Evolutionary conservation across 2,888 invertebrate species (phyloP).

Genomic region (Odontocolon sp.): DNA sequence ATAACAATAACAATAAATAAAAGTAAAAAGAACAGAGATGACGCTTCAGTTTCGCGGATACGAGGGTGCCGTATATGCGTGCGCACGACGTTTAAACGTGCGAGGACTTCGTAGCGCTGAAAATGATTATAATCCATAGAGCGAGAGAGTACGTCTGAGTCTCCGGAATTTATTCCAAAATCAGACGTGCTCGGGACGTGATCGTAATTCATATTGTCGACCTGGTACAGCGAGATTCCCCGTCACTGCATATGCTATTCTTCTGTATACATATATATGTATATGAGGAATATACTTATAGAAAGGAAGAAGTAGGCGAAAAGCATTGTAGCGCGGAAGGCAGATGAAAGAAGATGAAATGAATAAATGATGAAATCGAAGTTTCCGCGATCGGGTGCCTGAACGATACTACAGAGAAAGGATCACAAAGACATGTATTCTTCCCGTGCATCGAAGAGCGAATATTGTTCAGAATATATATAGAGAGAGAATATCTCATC

Average conservation of each 20-base stretch:
- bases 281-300: background rate
- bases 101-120: slow-evolving; percentile 50
- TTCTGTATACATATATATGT: background rate
- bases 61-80: background rate
- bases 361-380: slow-evolving; percentile 53
- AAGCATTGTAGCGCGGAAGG: slow-evolving; percentile 25
- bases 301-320: background rate
- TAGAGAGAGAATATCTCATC: slow-evolving; percentile 6
- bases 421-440: slow-evolving; percentile 12
- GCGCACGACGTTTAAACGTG: slow-evolving; percentile 58
- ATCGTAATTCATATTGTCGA: slow-evolving; percentile 70
- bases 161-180: slow-evolving; percentile 67
- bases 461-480: slow-evolving; percentile 11
- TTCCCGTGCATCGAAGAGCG: background rate
- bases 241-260: background rate
- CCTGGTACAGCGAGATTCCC: slow-evolving; percentile 22
- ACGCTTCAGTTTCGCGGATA: background rate
- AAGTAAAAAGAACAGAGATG: no score
- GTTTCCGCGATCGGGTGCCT: slow-evolving; percentile 32
- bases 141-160: slow-evolving; percentile 23
- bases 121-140: slow-evolving; percentile 49
- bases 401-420: background rate
- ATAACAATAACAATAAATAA: no score
- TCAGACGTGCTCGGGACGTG: slow-evolving; percentile 70
- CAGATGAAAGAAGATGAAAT: slow-evolving; percentile 39